Evolutionary conservation across 2,888 invertebrate species (phyloP), one percentile per base, ranked within the genome.

Genomic region (Orthonevra nobilis): DNA sequence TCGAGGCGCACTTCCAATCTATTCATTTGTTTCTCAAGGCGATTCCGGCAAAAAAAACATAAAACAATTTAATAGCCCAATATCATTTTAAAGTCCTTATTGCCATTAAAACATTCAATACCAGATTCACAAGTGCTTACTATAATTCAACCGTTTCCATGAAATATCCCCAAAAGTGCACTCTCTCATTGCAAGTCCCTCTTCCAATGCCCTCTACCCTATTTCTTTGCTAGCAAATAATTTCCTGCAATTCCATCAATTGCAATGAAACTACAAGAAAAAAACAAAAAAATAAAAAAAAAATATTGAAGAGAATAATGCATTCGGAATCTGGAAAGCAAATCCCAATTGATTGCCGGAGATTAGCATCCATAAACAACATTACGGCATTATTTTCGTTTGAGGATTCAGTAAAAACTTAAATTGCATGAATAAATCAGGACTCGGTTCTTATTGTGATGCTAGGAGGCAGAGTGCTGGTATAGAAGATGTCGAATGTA

Each of bases 341-440:
- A 73, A 79, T 79, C 66, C 73, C 79, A 79, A 79, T 79, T 79
- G 79, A 79, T 79, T 79, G 79, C 79, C 79, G 79, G 79, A 79
- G 79, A 79, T 79, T 79, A 79, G 73, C 79, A 79, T 79, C 79
- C 73, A 79, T 79, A 79, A 79, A 79, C 79, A 79, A 79, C 73
- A 79, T 79, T 79, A 79, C 60, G 79, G 79, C 36, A 68, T 79
- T 79, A 73, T 79, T 73, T 73, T 68, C 73, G 20, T 73, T 66
- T 30, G 50, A 44, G 56, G 54, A 44, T 77, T 73, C 60, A 23
- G 5, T 4, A 23, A 3, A 73, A 73, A 64, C 58, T 79, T 79
- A 61, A 79, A 79, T 79, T 79, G 79, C 79, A 73, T 79, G 79
- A 79, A 79, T 79, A 79, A 79, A 79, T 79, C 79, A 79, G 61